Percentiles rank a stretch among this genome's conserved stretches.
Conservation (phyloP, 2,888 invertebrate species). For the Nineta flava region DNA sequence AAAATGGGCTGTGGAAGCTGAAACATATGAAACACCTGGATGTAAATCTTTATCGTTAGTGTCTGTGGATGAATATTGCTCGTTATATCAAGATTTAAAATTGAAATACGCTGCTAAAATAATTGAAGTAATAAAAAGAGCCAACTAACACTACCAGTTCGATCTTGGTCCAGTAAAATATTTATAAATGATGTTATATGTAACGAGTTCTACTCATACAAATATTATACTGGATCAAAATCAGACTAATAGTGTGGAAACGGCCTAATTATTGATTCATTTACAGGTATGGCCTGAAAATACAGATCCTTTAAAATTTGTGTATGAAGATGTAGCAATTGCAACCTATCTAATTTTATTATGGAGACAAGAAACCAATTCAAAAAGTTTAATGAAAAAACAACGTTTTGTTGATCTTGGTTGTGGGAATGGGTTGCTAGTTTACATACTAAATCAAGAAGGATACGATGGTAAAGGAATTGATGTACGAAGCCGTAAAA, state of each 20-base stretch:
- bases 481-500: constrained; percentile 69
- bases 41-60: constrained; percentile 48
- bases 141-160: neutral
- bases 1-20: constrained; percentile 40
- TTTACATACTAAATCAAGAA: constrained; percentile 69
- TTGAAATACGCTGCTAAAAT: constrained; percentile 58
- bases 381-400: constrained; percentile 22
- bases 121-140: constrained; percentile 39
- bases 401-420: constrained; percentile 84
- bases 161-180: neutral
- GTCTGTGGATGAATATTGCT: constrained; percentile 49
- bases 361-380: constrained; percentile 47
- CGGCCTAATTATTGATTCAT: neutral
- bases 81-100: constrained; percentile 58
- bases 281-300: constrained; percentile 75
- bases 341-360: constrained; percentile 69
- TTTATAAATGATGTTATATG: too few species aligned
- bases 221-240: constrained; percentile 4
- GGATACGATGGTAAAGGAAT: constrained; percentile 71
- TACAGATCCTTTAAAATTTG: constrained; percentile 88
- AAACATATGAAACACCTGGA: constrained; percentile 18
- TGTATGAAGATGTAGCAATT: constrained; percentile 93
- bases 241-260: neutral
- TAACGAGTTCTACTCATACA: too few species aligned
- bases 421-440: constrained; percentile 93